phyloP scores from a whole-genome alignment of 2,797 vertebrate species.

The Platyrinchus mystaceus region DNA sequence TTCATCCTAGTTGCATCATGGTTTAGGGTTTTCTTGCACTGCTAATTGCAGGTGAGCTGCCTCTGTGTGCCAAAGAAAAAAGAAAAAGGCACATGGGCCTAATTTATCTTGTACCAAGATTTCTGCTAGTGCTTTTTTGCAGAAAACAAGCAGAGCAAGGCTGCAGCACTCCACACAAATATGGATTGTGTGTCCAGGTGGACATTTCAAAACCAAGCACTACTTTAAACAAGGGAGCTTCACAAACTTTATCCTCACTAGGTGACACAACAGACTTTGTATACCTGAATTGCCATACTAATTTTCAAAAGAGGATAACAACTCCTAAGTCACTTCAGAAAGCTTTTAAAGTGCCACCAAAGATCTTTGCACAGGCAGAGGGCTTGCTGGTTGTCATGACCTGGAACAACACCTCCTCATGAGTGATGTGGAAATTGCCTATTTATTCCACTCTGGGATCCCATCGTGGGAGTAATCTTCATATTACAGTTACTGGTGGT shows the following conservation, averaged over 20 bases:
- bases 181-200: background rate
- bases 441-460: background rate
- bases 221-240: background rate
- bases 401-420: background rate
- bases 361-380: background rate
- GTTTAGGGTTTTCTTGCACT: background rate
- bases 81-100: accelerated
- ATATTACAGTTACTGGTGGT: background rate
- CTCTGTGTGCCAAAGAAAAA: background rate
- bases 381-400: background rate
- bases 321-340: background rate
- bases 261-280: background rate
- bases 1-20: background rate
- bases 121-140: background rate
- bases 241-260: background rate
- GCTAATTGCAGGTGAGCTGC: background rate
- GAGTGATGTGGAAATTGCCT: background rate
- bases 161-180: background rate
- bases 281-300: background rate
- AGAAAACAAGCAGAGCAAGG: background rate
- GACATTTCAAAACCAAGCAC: background rate
- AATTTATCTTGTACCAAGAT: background rate
- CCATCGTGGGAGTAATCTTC: background rate
- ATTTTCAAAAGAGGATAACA: background rate
- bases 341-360: background rate